A percentile compares a stretch with the other conserved stretches of the same genome.
phyloP scores from a whole-genome alignment of 2,888 invertebrate genomes.

The Periphyllus acericola region DNA sequence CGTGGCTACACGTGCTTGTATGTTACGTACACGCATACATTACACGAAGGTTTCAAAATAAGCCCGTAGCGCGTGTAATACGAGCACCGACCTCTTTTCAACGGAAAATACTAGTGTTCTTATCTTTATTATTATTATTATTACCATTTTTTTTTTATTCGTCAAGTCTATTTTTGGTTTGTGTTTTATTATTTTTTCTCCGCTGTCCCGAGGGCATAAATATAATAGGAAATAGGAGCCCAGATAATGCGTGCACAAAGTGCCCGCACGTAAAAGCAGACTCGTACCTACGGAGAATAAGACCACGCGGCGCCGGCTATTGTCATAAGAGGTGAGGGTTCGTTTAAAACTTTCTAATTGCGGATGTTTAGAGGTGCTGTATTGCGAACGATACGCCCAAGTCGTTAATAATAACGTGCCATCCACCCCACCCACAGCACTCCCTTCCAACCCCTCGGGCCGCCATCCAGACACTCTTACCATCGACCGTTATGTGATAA shows the following conservation, averaged over 20 bases:
- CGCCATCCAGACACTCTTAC: not conserved
- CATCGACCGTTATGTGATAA: conserved; percentile 36
- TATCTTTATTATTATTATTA: not conserved
- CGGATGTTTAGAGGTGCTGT: conserved; percentile 55
- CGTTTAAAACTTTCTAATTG: conserved; percentile 61
- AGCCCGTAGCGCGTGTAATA: conserved; percentile 22
- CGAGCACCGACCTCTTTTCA: conserved; percentile 7
- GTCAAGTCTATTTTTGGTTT: not conserved
- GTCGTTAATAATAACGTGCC: conserved; percentile 54
- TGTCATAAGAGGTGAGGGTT: conserved; percentile 53
- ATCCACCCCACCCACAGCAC: not conserved
- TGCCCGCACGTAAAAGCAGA: conserved; percentile 49
- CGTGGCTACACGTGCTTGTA: not conserved
- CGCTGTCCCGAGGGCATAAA: not conserved
- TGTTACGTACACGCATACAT: not conserved
- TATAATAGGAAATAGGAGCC: conserved; percentile 39
- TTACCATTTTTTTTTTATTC: conserved; percentile 1
- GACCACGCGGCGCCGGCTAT: conserved; percentile 32
- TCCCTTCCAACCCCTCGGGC: not conserved
- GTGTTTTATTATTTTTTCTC: not conserved
- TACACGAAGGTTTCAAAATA: conserved; percentile 14
- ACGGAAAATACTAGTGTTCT: not conserved
- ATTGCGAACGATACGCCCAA: conserved; percentile 45
- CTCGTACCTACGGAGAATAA: conserved; percentile 9
- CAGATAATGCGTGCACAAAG: conserved; percentile 48